Evolutionary conservation across 1,140 invertebrate genomes (phyloP).

Genomic region (Triops cancriformis): DNA sequence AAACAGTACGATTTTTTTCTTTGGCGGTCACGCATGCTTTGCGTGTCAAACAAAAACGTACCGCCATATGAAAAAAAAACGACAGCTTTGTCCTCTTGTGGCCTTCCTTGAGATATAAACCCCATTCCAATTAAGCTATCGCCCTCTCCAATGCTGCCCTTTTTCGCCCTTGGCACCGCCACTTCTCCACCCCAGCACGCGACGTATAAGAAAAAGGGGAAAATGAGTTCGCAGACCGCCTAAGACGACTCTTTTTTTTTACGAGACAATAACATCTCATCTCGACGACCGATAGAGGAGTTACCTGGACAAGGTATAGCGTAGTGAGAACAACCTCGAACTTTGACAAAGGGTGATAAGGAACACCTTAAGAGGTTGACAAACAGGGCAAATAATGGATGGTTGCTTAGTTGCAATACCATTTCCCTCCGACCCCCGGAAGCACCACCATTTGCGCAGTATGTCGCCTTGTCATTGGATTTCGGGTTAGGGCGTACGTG

Average conservation of each 20-base stretch:
- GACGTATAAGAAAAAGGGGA: not conserved
- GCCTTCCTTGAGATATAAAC: slow-evolving; percentile 1
- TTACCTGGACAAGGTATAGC: not conserved
- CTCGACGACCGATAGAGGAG: not conserved
- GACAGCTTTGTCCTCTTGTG: not conserved
- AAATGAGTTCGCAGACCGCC: not conserved
- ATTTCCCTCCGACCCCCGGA: not conserved
- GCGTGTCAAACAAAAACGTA: not conserved
- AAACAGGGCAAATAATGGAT: not conserved
- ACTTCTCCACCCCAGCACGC: not conserved
- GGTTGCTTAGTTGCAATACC: not conserved
- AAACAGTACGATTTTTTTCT: too few relatives aligned
- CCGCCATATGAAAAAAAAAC: not conserved
- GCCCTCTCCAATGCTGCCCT: not conserved
- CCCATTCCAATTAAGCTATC: slow-evolving; percentile 3
- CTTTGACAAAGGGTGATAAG: not conserved
- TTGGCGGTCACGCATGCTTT: not conserved
- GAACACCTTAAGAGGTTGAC: not conserved
- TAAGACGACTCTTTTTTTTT: not conserved
- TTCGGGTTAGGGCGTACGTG: not conserved
- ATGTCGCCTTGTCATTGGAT: not conserved
- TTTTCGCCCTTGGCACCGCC: not conserved
- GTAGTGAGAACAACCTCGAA: not conserved
- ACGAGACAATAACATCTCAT: not conserved
- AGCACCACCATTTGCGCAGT: not conserved